Conservation (phyloP, 2,888 invertebrate species). For the Ecdyonurus torrentis region DNA sequence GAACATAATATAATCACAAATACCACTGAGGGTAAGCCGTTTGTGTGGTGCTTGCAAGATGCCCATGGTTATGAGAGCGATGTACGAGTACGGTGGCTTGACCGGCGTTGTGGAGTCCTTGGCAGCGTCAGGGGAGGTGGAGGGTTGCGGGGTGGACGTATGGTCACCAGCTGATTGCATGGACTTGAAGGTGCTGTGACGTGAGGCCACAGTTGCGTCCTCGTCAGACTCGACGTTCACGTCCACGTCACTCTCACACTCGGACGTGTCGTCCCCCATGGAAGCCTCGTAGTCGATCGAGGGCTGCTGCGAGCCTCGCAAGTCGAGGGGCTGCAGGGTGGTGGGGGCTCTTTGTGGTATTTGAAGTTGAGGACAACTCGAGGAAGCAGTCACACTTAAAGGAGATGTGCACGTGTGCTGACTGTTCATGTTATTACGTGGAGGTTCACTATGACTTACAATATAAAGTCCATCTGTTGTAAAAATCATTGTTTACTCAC, state of each 20-base stretch:
- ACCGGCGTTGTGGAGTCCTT: conserved; percentile 32
- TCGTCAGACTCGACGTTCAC: conserved; percentile 26
- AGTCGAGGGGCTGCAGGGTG: neutral
- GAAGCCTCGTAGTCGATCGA: neutral
- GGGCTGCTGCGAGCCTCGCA: neutral
- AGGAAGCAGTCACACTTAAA: no score
- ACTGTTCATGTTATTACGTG: no score
- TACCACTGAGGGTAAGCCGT: conserved; percentile 91
- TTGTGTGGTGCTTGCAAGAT: conserved; percentile 93
- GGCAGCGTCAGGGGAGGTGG: neutral
- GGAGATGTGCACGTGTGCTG: no score
- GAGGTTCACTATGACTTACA: no score
- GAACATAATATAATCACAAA: conserved; percentile 97
- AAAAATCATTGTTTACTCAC: no score
- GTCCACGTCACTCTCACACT: conserved; percentile 20
- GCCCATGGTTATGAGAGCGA: conserved; percentile 97
- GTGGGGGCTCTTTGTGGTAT: no score
- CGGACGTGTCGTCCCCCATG: conserved; percentile 1
- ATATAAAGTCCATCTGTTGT: no score
- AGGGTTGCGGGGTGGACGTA: conserved; percentile 16
- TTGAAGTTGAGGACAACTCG: no score
- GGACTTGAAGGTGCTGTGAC: conserved; percentile 18
- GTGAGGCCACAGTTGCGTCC: conserved; percentile 22
- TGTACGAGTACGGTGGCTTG: conserved; percentile 98
- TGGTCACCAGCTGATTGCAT: conserved; percentile 14